A percentile compares a stretch with the other conserved stretches of the same genome.
Conservation (phyloP, 2,113 vertebrate species). For the Lonchura striata region DNA sequence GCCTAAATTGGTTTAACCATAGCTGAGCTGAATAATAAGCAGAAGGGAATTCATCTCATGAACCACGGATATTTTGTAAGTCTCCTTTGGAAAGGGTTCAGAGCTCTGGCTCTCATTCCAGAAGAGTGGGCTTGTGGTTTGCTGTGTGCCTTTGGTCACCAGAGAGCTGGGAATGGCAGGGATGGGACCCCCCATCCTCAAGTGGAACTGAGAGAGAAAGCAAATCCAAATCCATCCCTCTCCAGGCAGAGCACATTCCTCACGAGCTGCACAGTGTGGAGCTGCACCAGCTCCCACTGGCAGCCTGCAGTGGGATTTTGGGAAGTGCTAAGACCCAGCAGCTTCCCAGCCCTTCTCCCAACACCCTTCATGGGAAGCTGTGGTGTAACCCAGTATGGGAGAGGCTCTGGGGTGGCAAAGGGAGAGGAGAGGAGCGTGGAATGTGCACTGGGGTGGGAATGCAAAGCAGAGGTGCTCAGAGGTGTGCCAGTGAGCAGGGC, state of each 20-base stretch:
- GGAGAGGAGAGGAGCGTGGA: neutral
- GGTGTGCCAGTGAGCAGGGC: too few species aligned
- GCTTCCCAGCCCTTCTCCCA: neutral
- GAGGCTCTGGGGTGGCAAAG: neutral
- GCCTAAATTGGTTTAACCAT: conserved; percentile 73
- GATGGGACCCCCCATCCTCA: neutral
- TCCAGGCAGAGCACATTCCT: neutral
- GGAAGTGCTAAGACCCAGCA: neutral
- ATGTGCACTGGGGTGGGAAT: neutral
- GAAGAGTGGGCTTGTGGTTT: neutral
- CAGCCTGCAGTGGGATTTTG: neutral
- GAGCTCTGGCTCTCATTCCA: neutral
- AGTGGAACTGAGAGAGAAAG: neutral
- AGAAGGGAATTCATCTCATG: conserved; percentile 54
- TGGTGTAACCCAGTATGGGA: rapidly evolving
- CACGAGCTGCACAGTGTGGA: neutral
- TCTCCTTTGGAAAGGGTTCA: conserved; percentile 13
- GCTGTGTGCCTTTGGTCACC: neutral
- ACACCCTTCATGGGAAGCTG: rapidly evolving
- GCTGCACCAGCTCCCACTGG: neutral
- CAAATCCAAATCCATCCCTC: neutral
- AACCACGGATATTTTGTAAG: conserved; percentile 22
- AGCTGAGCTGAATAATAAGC: conserved; percentile 73
- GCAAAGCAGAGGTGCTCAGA: neutral
- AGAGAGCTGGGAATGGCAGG: neutral